Base-by-base conservation (phyloP, 2,113 vertebrate genomes). In the Epinephelus lanceolatus region DNA sequence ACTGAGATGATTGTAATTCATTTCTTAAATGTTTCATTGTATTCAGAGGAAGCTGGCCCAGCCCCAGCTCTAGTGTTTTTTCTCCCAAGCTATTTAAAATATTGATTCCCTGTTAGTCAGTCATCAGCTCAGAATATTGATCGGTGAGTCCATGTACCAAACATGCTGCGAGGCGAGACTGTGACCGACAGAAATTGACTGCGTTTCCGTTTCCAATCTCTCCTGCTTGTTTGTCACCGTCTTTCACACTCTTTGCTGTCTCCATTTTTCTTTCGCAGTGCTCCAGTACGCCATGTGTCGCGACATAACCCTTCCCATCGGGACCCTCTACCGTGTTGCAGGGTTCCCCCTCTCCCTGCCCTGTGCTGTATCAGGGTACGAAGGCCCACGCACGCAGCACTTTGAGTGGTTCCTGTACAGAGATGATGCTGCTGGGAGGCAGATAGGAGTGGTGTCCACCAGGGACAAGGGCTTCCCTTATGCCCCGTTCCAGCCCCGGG, bases 361-460 rank as follows among this genome's bases (percentile, higher is more conserved):
- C 49, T 98, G 97, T 78, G 68, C 80, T 0, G 97, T 98, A 42
- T 94, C 91, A 0, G 96, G 87, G 37, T 97, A 95, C 0, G 96
- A 97, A 56, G 97, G 97, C n/a, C 79, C 96, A 0, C 88, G 94
- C 1, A 95, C 88, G 0, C 97, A 97, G 92, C 95, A 98, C 27
- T 98, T 98, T 1, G 97, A 97, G 91, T 98, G 97, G 97, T 97
- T 93, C 85, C 68, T 97, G 33, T 96, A 96, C 87, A 91, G 94
- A 53, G 96, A 96, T 0, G 87, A 95, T 25, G 83, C 96, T 0
- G 92, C 78, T 0, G 95, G 93, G 1, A 91, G 68, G 10, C 94
- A 96, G 19, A 94, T 97, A 4, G 95, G 95, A 12, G 94, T 97
- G 5, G 63, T 96, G 85, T 97, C 97, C 79, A 97, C 97, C 21